phyloP scores from a whole-genome alignment of 2,888 invertebrate species.

The Hypselothyrea guttata region DNA sequence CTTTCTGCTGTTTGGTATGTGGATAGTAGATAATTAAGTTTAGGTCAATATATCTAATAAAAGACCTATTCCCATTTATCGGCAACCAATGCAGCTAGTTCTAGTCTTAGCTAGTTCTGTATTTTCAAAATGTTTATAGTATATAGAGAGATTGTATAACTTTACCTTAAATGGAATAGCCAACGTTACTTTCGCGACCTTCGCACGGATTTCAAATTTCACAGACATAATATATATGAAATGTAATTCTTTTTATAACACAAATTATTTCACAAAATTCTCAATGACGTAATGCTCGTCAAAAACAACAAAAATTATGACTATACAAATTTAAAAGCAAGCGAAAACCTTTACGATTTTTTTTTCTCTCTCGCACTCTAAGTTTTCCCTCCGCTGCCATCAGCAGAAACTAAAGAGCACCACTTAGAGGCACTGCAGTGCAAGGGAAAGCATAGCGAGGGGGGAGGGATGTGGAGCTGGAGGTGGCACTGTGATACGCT shows the following conservation, averaged over 20 bases:
- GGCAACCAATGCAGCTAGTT: no score
- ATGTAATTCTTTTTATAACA: conserved; percentile 4
- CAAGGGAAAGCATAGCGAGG: background rate
- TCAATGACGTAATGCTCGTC: conserved; percentile 57
- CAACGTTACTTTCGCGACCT: conserved; percentile 27
- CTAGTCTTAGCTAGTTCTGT: no score
- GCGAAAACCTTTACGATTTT: conserved; percentile 56
- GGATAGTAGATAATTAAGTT: no score
- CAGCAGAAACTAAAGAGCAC: conserved; percentile 74
- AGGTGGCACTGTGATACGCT: conserved; percentile 17
- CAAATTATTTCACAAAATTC: conserved; percentile 40
- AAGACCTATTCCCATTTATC: no score
- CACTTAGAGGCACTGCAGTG: conserved; percentile 47
- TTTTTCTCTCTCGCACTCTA: conserved; percentile 2
- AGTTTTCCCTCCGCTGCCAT: conserved; percentile 54
- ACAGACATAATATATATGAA: conserved; percentile 10
- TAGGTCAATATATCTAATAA: no score
- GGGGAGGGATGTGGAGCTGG: background rate
- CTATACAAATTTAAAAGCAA: conserved; percentile 57
- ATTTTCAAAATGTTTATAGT: no score
- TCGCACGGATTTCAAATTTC: conserved; percentile 23
- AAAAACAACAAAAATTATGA: conserved; percentile 47
- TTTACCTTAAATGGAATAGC: conserved; percentile 5
- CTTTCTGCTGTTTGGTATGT: no score
- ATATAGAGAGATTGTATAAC: no score